These are phyloP conservation scores for Stenichneumon culpator DNA, from an alignment of 2,888 invertebrate species.

Conservation along the genomic window DNA sequence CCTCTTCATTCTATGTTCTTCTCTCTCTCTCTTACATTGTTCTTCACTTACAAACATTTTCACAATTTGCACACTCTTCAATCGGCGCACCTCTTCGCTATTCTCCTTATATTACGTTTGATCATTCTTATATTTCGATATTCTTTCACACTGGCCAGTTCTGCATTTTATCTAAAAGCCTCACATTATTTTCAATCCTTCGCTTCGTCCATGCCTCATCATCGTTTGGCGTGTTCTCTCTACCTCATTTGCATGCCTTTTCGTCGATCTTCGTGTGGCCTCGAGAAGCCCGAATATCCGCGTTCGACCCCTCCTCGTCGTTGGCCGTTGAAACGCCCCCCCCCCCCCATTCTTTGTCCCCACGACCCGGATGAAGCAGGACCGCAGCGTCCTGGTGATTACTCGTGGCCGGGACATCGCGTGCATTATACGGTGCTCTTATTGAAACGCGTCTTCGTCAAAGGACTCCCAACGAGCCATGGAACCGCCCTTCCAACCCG, in stretches of 20 bases:
- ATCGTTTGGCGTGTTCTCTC: conserved; percentile 21
- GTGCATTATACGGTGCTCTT: conserved; percentile 56
- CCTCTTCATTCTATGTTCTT: conserved; percentile 42
- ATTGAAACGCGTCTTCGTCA: conserved; percentile 64
- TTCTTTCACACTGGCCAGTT: conserved; percentile 33
- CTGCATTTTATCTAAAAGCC: background rate
- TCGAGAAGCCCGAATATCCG: conserved; percentile 33
- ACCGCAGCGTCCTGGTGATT: background rate
- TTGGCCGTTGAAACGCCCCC: conserved; percentile 13
- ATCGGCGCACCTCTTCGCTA: conserved; percentile 23
- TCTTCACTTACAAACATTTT: background rate
- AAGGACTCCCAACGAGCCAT: conserved; percentile 57
- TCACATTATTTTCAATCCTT: conserved; percentile 27
- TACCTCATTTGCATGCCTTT: conserved; percentile 70
- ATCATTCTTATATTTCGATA: conserved; percentile 61
- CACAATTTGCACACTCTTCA: conserved; percentile 50
- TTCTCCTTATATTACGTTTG: conserved; percentile 41
- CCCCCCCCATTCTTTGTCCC: conserved; percentile 39
- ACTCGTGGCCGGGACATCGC: conserved; percentile 40
- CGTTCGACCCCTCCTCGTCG: conserved; percentile 45
- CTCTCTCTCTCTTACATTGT: conserved; percentile 1
- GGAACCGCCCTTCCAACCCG: conserved; percentile 3
- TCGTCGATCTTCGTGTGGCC: conserved; percentile 23
- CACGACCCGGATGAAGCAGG: background rate
- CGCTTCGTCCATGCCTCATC: conserved; percentile 24